Conservation (phyloP, 1,140 invertebrate genomes). For the Eufriesea mexicana region DNA sequence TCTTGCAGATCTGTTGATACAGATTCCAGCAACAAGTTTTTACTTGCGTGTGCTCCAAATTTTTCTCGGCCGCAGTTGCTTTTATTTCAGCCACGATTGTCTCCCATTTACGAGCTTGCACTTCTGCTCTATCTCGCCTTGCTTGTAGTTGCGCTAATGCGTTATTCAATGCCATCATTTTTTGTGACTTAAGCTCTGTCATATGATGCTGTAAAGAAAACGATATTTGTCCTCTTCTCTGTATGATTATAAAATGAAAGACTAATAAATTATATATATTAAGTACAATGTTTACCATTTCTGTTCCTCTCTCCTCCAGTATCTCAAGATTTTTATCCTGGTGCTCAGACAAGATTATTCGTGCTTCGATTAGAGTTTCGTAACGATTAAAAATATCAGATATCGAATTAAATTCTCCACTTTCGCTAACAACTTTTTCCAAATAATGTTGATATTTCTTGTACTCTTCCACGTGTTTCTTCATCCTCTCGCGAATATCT, state of each 20-base stretch:
- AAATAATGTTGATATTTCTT: slow-evolving; percentile 84
- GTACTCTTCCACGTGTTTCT: slow-evolving; percentile 82
- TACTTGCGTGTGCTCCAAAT: slow-evolving; percentile 74
- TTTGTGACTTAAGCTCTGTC: slow-evolving; percentile 72
- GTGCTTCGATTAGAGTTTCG: slow-evolving; percentile 80
- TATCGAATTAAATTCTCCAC: slow-evolving; percentile 83
- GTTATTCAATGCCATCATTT: slow-evolving; percentile 76
- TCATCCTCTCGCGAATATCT: slow-evolving; percentile 81
- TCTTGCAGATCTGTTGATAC: slow-evolving; percentile 78
- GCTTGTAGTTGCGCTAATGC: slow-evolving; percentile 72
- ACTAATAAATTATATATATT: slow-evolving; percentile 1
- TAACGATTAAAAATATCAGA: slow-evolving; percentile 84
- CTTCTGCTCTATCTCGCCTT: slow-evolving; percentile 70
- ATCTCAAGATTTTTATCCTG: slow-evolving; percentile 71
- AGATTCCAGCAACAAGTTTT: slow-evolving; percentile 78
- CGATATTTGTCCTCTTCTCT: background rate
- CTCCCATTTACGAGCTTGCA: slow-evolving; percentile 75
- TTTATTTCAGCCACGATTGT: slow-evolving; percentile 73
- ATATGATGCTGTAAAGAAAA: slow-evolving; percentile 71
- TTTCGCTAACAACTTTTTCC: slow-evolving; percentile 82
- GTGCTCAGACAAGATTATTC: slow-evolving; percentile 68
- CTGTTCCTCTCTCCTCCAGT: slow-evolving; percentile 68
- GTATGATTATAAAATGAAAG: background rate
- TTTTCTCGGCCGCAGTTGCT: slow-evolving; percentile 64
- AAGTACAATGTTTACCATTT: slow-evolving; percentile 68